Conservation (phyloP, 2,888 invertebrate genomes). For the Melanophora roralis region DNA sequence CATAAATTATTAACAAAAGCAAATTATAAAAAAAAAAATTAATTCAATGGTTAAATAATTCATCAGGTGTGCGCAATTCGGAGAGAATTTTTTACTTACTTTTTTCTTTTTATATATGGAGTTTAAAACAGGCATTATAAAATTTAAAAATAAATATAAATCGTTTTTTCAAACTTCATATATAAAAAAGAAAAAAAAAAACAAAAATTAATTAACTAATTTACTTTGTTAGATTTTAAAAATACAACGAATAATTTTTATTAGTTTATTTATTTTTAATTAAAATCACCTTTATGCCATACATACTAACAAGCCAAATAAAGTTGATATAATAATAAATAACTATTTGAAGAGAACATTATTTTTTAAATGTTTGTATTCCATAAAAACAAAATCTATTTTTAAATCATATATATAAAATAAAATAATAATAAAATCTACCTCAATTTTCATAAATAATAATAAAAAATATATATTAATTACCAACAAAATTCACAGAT, state of each 20-base stretch:
- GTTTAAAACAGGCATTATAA: too few relatives aligned
- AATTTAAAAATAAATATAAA: too few relatives aligned
- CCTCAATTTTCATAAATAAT: constrained; percentile 72
- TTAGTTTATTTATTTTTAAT: neutral
- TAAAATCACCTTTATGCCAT: constrained; percentile 38
- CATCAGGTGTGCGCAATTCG: too few relatives aligned
- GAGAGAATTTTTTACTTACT: too few relatives aligned
- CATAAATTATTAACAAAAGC: too few relatives aligned
- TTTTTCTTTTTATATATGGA: too few relatives aligned
- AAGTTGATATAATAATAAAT: constrained; percentile 33
- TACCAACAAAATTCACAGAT: constrained; percentile 28
- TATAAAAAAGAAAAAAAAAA: too few relatives aligned
- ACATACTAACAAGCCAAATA: constrained; percentile 45
- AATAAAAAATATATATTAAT: constrained; percentile 64
- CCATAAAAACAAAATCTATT: constrained; percentile 19
- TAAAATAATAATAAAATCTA: constrained; percentile 66
- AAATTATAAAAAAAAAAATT: too few relatives aligned
- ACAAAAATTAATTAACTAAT: too few relatives aligned
- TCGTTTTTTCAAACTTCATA: too few relatives aligned
- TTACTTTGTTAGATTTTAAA: neutral
- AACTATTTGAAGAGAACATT: constrained; percentile 46
- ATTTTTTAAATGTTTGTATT: constrained; percentile 56
- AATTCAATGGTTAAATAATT: too few relatives aligned
- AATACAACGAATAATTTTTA: constrained; percentile 31
- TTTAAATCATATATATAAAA: constrained; percentile 37